Percentiles rank a stretch among this genome's conserved stretches.
phyloP scores from a whole-genome alignment of 2,888 invertebrate species.

The Rhodophaea formosa region DNA sequence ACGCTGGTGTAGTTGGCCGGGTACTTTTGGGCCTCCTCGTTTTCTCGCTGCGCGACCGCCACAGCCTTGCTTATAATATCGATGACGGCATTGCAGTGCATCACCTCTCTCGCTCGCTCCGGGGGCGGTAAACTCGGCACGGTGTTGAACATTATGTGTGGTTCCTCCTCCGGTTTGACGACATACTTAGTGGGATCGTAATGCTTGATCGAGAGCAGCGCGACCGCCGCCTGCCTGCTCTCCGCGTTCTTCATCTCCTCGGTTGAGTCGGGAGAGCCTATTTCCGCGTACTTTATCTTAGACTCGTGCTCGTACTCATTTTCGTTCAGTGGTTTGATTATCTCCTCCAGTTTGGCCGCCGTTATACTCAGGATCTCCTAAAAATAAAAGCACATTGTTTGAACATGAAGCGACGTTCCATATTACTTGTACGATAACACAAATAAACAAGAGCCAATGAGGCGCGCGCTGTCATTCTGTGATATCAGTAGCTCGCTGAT shows the following conservation, averaged over 20 bases:
- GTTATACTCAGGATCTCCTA: conserved; percentile 82
- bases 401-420: conserved; percentile 48
- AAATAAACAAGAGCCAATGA: conserved; percentile 62
- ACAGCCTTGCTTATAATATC: conserved; percentile 78
- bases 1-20: conserved; percentile 59
- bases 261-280: conserved; percentile 75
- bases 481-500: conserved; percentile 68
- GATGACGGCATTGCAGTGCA: conserved; percentile 78
- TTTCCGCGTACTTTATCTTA: conserved; percentile 67
- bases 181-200: conserved; percentile 75
- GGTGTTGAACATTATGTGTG: conserved; percentile 82
- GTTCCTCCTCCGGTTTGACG: conserved; percentile 68
- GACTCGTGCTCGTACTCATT: conserved; percentile 55
- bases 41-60: conserved; percentile 75
- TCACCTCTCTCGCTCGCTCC: conserved; percentile 76
- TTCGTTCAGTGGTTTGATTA: conserved; percentile 74
- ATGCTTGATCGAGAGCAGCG: conserved; percentile 76
- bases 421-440: conserved; percentile 62
- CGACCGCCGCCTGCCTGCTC: conserved; percentile 77
- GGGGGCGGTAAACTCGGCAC: conserved; percentile 80
- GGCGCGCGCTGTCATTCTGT: conserved; percentile 58
- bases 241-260: conserved; percentile 79
- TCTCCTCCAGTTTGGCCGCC: conserved; percentile 80
- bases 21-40: conserved; percentile 68
- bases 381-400: conserved; percentile 62